Conservation (phyloP, 2,113 vertebrate genomes). For the Chlamydotis undulata region DNA sequence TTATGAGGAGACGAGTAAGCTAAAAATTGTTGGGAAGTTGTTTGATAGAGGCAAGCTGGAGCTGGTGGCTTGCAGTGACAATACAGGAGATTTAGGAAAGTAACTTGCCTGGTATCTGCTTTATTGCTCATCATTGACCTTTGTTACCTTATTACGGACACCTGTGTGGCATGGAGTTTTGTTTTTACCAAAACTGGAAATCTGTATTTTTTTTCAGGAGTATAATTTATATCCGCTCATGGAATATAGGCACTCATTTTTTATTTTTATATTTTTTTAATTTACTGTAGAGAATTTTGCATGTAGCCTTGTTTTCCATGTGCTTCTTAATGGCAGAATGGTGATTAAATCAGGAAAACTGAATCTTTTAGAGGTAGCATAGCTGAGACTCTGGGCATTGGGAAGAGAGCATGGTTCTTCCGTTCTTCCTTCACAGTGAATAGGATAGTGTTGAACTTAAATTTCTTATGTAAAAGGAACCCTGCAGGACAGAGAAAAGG, state of each 20-base stretch:
- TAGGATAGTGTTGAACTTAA: background rate
- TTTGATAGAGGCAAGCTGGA: background rate
- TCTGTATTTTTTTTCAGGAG: background rate
- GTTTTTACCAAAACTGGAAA: background rate
- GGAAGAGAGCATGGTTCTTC: background rate
- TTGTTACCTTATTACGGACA: background rate
- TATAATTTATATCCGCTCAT: background rate
- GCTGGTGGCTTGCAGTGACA: background rate
- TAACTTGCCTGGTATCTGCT: background rate
- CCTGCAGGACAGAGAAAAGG: background rate
- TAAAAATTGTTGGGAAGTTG: background rate
- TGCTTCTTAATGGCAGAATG: background rate
- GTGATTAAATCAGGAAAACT: background rate
- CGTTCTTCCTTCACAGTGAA: background rate
- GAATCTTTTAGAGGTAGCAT: background rate
- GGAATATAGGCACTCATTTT: background rate
- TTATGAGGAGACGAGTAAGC: background rate
- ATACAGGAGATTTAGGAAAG: background rate
- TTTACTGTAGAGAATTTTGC: background rate
- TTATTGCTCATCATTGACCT: background rate
- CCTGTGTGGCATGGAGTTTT: background rate
- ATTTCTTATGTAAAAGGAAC: background rate
- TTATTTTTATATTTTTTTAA: background rate
- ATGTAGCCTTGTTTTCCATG: background rate
- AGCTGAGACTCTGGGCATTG: background rate